Percentiles rank a stretch among this genome's conserved stretches.
Conservation (phyloP, 2,113 vertebrate genomes). For the Oreocharis arfaki region DNA sequence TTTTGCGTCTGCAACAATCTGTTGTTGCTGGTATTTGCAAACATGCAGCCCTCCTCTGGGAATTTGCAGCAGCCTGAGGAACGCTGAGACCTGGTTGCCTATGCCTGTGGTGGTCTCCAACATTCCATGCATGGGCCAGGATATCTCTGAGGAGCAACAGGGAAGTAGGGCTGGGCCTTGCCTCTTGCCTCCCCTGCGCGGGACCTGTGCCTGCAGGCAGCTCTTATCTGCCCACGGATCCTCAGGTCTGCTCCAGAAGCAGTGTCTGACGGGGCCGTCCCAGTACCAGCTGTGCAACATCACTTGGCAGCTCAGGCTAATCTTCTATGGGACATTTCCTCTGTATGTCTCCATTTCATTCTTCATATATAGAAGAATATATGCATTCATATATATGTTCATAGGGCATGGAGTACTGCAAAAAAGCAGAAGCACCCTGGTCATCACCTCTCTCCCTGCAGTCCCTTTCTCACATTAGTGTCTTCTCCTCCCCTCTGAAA, state of each 20-base stretch:
- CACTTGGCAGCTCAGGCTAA: background rate
- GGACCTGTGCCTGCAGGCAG: accelerated
- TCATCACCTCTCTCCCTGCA: background rate
- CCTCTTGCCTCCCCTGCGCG: accelerated
- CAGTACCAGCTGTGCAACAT: background rate
- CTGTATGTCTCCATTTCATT: background rate
- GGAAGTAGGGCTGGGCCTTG: background rate
- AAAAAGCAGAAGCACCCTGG: background rate
- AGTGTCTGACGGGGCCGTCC: background rate
- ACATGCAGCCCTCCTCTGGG: accelerated
- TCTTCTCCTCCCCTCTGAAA: background rate
- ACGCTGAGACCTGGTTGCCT: accelerated
- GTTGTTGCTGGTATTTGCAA: background rate
- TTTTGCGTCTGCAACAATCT: background rate
- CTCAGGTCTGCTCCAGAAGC: too few relatives aligned
- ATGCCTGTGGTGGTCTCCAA: background rate
- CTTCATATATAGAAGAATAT: background rate
- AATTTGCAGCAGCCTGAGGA: accelerated
- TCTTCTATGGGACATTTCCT: background rate
- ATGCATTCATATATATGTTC: background rate
- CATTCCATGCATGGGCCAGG: accelerated
- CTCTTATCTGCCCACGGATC: accelerated
- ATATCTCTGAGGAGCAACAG: accelerated
- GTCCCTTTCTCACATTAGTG: background rate
- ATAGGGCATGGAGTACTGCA: accelerated